Conservation (phyloP, 2,113 vertebrate species). For the Marmota monax region DNA sequence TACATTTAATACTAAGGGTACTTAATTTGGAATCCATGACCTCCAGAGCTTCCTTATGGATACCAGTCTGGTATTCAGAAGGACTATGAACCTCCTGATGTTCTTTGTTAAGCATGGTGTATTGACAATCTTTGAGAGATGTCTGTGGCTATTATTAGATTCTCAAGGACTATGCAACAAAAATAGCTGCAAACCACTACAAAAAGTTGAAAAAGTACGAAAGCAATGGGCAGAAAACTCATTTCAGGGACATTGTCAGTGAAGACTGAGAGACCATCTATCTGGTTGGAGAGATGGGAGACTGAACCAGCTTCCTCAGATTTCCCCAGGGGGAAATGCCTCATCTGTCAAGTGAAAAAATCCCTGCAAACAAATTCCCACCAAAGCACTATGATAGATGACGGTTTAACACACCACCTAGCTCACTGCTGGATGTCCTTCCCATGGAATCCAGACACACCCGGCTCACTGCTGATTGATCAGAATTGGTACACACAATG, state of each 20-base stretch:
- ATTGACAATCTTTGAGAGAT: background rate
- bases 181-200: background rate
- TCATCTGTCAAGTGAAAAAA: conserved; percentile 29
- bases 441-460: background rate
- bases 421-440: background rate
- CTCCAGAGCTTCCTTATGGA: background rate
- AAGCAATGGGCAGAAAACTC: background rate
- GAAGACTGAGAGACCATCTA: background rate
- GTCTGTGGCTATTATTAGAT: background rate
- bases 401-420: background rate
- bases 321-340: background rate
- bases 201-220: background rate
- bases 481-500: background rate
- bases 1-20: background rate
- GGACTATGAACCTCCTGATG: background rate
- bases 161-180: background rate
- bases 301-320: background rate
- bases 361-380: conserved; percentile 10
- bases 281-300: background rate
- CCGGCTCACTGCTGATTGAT: conserved; percentile 9
- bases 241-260: background rate
- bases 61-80: background rate
- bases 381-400: background rate
- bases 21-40: background rate
- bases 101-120: background rate